Conservation (phyloP, 2,797 vertebrate genomes). For the Aratinga solstitialis region DNA sequence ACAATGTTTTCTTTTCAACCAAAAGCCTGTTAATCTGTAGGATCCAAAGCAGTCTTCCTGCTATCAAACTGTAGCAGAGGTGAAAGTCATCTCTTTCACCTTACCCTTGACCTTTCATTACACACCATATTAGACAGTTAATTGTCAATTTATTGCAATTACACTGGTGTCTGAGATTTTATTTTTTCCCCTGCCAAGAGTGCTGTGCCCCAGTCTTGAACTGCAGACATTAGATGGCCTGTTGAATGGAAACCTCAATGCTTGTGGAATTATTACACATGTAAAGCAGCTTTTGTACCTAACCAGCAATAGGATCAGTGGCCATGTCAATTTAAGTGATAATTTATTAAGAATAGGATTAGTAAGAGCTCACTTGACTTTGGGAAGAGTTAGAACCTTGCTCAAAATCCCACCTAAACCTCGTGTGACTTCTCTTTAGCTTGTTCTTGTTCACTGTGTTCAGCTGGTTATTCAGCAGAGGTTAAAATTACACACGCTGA, state of each 20-base stretch:
- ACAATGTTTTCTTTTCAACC: constrained; percentile 43
- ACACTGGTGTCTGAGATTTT: neutral
- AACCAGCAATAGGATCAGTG: neutral
- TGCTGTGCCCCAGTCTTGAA: neutral
- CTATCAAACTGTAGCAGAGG: neutral
- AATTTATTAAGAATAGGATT: constrained; percentile 16
- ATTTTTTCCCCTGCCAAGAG: neutral
- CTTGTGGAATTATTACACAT: neutral
- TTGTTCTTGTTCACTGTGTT: neutral
- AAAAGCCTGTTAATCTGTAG: neutral
- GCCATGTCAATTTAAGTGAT: neutral
- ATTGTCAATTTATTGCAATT: constrained; percentile 18
- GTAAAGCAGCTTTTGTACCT: constrained; percentile 14
- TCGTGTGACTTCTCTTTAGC: neutral
- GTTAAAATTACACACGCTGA: neutral
- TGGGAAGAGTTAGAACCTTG: neutral
- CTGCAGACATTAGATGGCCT: neutral
- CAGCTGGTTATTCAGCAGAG: neutral
- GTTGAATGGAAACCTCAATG: neutral
- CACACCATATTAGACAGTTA: neutral
- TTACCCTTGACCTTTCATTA: neutral
- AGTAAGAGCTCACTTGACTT: neutral
- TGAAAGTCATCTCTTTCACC: constrained; percentile 2
- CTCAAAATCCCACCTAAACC: neutral
- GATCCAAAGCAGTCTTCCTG: neutral